Base-by-base conservation (phyloP, 1,140 invertebrate species). In the Drosophila watanabei region DNA sequence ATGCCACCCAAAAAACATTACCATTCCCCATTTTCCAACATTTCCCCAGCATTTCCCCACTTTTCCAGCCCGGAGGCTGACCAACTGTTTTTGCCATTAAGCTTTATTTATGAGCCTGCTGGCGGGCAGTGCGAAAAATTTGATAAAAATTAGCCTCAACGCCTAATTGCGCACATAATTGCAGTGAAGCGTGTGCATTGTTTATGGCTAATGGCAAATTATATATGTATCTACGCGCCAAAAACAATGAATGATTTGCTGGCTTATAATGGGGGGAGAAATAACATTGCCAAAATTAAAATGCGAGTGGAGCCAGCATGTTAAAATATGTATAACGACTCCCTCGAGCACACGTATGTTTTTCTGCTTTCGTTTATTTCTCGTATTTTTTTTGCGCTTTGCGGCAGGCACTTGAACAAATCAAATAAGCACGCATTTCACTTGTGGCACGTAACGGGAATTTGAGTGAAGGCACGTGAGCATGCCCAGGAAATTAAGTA, bases 21-120 rank as follows among this genome's bases (percentile, higher is more conserved):
- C 35, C 39, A 45, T 24, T 52, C 3, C 30, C 51, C 49, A 18
- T 32, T 52, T 33, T 52, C 30, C n/a, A 24, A 10, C 20, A 24
- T 24, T 4, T 30, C n/a, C 7, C 13, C 46, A 20, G 43, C 2
- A 20, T 13, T 30, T 16, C 13, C 13, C 62, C 60, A 39, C 37
- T 72, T 59, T 46, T 48, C 10, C 30, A 18, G 18, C 71, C 69
- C 32, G 48, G 49, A 48, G 52, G 62, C 71, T 64, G 75, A 77
- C 60, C 84, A 89, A 71, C 76, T 89, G 85, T 79, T 81, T 81
- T 66, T 79, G 85, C 78, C 81, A 85, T 88, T 89, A 88, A 78
- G 78, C 69, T 79, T 81, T 85, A 89, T 89, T 88, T 89, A 88
- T 89, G 80, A 68, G 77, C 83, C 60, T 41, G 58, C 77, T 51